Percentiles rank a stretch among this genome's conserved stretches.
phyloP scores from a whole-genome alignment of 1,140 invertebrate genomes.

The Drosophila triauraria region DNA sequence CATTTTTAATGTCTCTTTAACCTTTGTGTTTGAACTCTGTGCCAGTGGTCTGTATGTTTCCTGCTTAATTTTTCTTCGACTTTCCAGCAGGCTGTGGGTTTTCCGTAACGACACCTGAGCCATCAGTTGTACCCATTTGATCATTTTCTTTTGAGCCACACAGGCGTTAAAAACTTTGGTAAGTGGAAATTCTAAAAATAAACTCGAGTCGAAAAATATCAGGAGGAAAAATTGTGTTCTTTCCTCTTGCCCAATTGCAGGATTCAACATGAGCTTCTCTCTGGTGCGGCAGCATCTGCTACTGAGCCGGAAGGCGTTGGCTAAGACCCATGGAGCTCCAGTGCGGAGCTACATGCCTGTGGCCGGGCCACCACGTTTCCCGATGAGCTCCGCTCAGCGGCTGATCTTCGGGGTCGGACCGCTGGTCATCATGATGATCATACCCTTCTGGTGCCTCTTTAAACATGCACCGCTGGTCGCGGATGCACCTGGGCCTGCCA shows the following conservation, averaged over 20 bases:
- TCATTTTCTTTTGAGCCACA: slow-evolving; percentile 18
- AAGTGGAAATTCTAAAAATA: neutral
- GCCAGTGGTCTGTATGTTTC: neutral
- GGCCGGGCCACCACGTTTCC: slow-evolving; percentile 64
- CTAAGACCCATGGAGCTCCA: slow-evolving; percentile 24
- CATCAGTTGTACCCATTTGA: slow-evolving; percentile 6
- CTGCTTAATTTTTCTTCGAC: slow-evolving; percentile 7
- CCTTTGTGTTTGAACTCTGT: slow-evolving; percentile 58
- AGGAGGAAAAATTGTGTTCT: no score
- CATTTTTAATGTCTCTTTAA: slow-evolving; percentile 67
- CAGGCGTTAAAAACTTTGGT: slow-evolving; percentile 4
- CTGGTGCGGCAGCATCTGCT: slow-evolving; percentile 29
- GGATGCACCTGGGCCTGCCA: slow-evolving; percentile 15
- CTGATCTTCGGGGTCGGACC: slow-evolving; percentile 46
- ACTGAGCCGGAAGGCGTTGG: neutral
- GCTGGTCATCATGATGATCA: slow-evolving; percentile 55
- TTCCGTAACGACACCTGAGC: neutral
- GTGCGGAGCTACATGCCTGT: slow-evolving; percentile 50
- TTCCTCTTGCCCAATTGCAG: neutral
- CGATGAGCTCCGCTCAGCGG: slow-evolving; percentile 33
- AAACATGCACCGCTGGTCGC: slow-evolving; percentile 31
- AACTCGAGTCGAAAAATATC: neutral
- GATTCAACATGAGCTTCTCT: slow-evolving; percentile 35
- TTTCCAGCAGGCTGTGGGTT: slow-evolving; percentile 12
- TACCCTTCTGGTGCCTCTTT: slow-evolving; percentile 56